These are phyloP conservation scores for Dimorphilus gyrociliatus DNA, from an alignment of 2,888 invertebrate genomes.

Conservation along the genomic window DNA sequence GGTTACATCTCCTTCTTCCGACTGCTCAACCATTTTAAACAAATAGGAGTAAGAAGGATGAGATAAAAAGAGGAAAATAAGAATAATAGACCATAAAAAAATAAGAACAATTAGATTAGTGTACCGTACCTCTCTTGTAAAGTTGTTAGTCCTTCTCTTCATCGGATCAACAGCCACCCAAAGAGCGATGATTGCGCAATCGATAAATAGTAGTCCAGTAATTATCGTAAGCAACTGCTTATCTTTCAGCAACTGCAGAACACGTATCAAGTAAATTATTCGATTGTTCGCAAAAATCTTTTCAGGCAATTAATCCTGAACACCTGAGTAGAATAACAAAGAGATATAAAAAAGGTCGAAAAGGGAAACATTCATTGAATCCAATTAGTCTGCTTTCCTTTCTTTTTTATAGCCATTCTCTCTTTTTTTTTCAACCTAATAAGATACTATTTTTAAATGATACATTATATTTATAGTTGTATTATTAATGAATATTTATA, in stretches of 20 bases:
- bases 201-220: conserved; percentile 60
- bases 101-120: neutral
- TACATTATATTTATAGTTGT: too few species aligned
- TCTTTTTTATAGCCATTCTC: too few species aligned
- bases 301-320: too few species aligned
- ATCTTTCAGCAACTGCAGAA: conserved; percentile 57
- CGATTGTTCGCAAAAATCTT: too few species aligned
- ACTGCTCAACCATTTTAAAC: neutral
- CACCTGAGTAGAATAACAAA: too few species aligned
- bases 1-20: conserved; percentile 26
- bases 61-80: neutral
- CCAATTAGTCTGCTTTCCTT: too few species aligned
- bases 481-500: too few species aligned
- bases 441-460: too few species aligned
- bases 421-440: too few species aligned
- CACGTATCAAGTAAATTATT: neutral
- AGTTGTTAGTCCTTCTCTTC: conserved; percentile 63
- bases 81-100: too few species aligned
- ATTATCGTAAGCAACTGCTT: conserved; percentile 70
- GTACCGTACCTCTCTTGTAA: conserved; percentile 48
- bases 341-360: too few species aligned
- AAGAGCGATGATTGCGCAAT: conserved; percentile 61
- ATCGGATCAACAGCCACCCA: conserved; percentile 76
- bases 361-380: too few species aligned
- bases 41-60: conserved; percentile 4